A percentile compares a stretch with the other conserved stretches of the same genome.
phyloP scores from a whole-genome alignment of 30 jellyfish, hydroid and myxozoan genomes.

The Nemopilema nomurai region DNA sequence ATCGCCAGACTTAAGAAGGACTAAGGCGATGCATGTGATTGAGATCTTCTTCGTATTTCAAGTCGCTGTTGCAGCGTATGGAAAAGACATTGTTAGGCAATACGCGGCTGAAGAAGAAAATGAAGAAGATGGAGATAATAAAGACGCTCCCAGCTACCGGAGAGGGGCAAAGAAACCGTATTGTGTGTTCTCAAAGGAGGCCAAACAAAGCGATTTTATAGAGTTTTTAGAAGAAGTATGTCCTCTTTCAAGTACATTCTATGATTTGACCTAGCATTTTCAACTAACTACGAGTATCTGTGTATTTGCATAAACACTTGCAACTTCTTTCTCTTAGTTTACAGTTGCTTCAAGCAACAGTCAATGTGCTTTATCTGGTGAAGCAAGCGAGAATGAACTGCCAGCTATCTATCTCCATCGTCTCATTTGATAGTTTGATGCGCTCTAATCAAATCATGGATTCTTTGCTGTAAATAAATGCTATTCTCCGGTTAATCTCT shows the following conservation, averaged over 20 bases:
- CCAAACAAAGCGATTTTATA: constrained; percentile 31
- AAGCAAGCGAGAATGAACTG: too few relatives aligned
- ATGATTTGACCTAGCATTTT: neutral
- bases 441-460: too few relatives aligned
- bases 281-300: too few relatives aligned
- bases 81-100: neutral
- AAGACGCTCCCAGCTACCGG: neutral
- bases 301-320: too few relatives aligned
- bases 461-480: too few relatives aligned
- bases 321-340: too few relatives aligned
- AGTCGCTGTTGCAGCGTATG: neutral
- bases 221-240: constrained; percentile 22
- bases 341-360: too few relatives aligned
- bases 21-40: neutral
- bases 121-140: neutral
- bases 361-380: too few relatives aligned
- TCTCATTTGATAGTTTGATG: too few relatives aligned
- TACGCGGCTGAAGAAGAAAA: neutral
- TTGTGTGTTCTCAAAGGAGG: constrained; percentile 33
- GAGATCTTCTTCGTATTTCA: neutral
- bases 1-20: neutral
- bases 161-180: constrained; percentile 13
- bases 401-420: too few relatives aligned
- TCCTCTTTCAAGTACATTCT: neutral
- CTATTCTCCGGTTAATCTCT: too few relatives aligned